phyloP scores from a whole-genome alignment of 1,140 invertebrate genomes.

The Pachyrhynchus sulphureomaculatus region DNA sequence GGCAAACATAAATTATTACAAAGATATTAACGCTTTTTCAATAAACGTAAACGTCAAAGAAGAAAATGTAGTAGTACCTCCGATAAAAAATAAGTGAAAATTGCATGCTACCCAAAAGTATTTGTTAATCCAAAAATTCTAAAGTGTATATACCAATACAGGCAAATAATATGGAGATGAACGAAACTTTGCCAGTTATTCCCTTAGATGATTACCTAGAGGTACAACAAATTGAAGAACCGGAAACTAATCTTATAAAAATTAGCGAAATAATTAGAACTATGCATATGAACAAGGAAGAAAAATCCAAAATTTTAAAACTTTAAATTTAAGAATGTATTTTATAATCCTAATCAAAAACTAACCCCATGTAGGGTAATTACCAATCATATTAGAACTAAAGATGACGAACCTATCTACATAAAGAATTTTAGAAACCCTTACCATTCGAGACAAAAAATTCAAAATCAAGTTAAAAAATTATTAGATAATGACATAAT shows the following conservation, averaged over 20 bases:
- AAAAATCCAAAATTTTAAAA: conserved; percentile 5
- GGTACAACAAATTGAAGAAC: too few species aligned
- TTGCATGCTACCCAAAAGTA: background rate
- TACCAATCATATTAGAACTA: conserved; percentile 23
- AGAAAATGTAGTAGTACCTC: background rate
- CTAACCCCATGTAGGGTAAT: too few species aligned
- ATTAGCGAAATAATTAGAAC: conserved; percentile 9
- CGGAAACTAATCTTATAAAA: too few species aligned
- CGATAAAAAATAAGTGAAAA: background rate
- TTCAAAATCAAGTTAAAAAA: conserved; percentile 21
- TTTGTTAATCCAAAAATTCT: background rate
- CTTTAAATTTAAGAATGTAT: background rate
- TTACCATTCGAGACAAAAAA: conserved; percentile 11
- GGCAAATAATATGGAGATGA: too few species aligned
- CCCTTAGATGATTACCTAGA: too few species aligned
- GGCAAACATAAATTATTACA: background rate
- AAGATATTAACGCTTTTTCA: conserved; percentile 4
- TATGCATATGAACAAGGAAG: conserved; percentile 11
- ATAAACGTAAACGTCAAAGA: too few species aligned
- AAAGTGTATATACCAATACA: background rate
- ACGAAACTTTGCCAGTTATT: too few species aligned
- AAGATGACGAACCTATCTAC: conserved; percentile 7
- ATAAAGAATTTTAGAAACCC: conserved; percentile 17
- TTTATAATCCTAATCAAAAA: too few species aligned
- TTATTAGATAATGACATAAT: conserved; percentile 24